Evolutionary conservation across 2,888 invertebrate species (phyloP).

Genomic region (Agapostemon virescens): DNA sequence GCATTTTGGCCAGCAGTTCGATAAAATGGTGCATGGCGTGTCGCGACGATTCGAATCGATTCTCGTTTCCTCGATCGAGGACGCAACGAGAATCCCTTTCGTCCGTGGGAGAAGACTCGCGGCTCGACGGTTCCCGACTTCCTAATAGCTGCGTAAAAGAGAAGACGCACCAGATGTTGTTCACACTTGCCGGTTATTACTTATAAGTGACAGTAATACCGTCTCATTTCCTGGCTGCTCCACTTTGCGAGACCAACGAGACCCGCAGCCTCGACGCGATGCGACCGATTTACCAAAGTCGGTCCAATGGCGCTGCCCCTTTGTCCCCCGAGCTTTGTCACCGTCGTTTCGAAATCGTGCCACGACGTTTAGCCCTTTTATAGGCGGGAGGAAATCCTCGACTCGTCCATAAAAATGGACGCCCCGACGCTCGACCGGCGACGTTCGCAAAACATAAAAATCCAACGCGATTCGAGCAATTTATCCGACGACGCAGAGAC

Average conservation of each 20-base stretch:
- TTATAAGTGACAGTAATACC: slow-evolving; percentile 63
- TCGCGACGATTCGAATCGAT: background rate
- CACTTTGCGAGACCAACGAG: slow-evolving; percentile 52
- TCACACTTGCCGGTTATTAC: slow-evolving; percentile 61
- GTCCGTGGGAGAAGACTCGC: background rate
- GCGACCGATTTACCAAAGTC: slow-evolving; percentile 55
- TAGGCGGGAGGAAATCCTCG: background rate
- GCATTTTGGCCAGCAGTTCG: too few relatives aligned
- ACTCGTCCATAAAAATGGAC: background rate
- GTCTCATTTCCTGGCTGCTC: slow-evolving; percentile 65
- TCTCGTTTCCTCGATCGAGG: background rate
- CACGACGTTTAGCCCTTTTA: background rate
- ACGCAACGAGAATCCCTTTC: background rate
- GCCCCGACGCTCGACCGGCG: background rate
- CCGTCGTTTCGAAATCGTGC: background rate
- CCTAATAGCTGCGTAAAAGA: slow-evolving; percentile 29
- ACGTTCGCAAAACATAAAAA: background rate
- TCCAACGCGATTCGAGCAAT: background rate
- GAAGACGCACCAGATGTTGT: slow-evolving; percentile 46
- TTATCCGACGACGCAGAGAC: background rate
- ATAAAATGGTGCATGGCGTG: too few relatives aligned
- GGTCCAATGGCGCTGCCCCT: slow-evolving; percentile 16
- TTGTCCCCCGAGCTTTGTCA: background rate
- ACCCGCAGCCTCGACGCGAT: slow-evolving; percentile 45
- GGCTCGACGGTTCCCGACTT: background rate